Percentiles rank a stretch among this genome's conserved stretches.
Evolutionary conservation across 2,113 vertebrate species (phyloP).

Genomic region (Gopherus evgoodei): DNA sequence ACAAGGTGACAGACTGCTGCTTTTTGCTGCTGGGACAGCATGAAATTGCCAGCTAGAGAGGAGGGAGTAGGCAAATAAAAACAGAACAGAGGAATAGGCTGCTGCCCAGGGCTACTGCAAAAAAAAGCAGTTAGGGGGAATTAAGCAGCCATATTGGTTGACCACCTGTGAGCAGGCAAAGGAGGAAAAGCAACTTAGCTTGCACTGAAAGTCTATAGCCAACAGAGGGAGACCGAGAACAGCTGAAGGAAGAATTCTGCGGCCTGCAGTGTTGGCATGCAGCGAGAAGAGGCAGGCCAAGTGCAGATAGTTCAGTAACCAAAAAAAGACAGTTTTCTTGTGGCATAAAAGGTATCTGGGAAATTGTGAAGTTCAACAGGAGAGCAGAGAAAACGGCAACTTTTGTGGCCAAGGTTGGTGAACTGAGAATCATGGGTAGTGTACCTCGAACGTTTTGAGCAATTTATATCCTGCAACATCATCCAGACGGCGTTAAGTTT

Average conservation of each 20-base stretch:
- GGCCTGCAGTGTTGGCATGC: background rate
- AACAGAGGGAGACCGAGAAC: background rate
- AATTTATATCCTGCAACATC: background rate
- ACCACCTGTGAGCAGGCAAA: background rate
- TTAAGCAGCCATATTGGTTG: background rate
- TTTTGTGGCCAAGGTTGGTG: background rate
- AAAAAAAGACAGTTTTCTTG: background rate
- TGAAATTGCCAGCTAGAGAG: background rate
- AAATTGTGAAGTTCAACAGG: background rate
- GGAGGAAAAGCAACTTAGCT: background rate
- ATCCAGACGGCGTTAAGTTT: background rate
- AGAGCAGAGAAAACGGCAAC: background rate
- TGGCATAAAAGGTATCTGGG: background rate
- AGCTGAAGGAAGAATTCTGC: background rate
- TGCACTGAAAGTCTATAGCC: background rate
- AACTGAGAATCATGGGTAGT: background rate
- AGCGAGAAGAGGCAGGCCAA: background rate
- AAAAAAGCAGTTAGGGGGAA: background rate
- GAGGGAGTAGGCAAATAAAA: background rate
- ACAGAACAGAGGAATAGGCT: background rate
- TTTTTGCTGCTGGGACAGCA: background rate
- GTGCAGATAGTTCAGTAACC: background rate
- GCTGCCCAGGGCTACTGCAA: background rate
- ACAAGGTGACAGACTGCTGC: background rate
- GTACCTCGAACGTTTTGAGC: background rate